Conservation (phyloP, 2,888 invertebrate species). For the Hirtodrosophila trivittata region DNA sequence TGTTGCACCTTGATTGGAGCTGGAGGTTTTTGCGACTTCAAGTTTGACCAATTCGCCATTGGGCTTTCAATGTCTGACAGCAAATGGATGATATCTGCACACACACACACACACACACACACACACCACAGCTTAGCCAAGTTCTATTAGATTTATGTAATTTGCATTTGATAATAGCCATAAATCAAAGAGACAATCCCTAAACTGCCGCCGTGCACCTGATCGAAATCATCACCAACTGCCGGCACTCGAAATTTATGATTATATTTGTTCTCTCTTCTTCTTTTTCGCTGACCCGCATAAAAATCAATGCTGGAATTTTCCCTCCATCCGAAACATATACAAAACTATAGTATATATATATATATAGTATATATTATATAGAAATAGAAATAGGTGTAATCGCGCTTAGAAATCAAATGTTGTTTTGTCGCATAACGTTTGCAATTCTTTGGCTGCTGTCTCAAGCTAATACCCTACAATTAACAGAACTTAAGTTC, state of each 20-base stretch:
- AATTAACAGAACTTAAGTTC: too few relatives aligned
- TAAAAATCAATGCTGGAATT: conserved; percentile 38
- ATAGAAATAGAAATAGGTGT: conserved; percentile 1
- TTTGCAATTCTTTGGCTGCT: conserved; percentile 9
- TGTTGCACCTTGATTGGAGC: conserved; percentile 62
- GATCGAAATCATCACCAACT: conserved; percentile 37
- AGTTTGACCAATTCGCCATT: conserved; percentile 12
- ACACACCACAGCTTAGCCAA: conserved; percentile 2
- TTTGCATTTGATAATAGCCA: conserved; percentile 16
- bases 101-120: background rate
- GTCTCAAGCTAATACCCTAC: background rate
- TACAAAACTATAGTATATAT: background rate
- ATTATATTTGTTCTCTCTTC: conserved; percentile 2
- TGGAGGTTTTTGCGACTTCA: conserved; percentile 48
- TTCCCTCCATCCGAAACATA: conserved; percentile 15
- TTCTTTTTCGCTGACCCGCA: conserved; percentile 32
- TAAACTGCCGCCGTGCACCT: conserved; percentile 41
- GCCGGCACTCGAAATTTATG: conserved; percentile 51
- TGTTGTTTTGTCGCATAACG: conserved; percentile 4
- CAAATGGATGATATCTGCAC: conserved; percentile 6
- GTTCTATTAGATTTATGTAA: conserved; percentile 22
- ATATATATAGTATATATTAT: background rate
- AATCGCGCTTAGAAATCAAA: conserved; percentile 25
- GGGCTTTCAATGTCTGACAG: conserved; percentile 30
- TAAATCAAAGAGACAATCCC: conserved; percentile 52